Conservation (phyloP, 2,888 invertebrate species). For the Drosophila ezoana region DNA sequence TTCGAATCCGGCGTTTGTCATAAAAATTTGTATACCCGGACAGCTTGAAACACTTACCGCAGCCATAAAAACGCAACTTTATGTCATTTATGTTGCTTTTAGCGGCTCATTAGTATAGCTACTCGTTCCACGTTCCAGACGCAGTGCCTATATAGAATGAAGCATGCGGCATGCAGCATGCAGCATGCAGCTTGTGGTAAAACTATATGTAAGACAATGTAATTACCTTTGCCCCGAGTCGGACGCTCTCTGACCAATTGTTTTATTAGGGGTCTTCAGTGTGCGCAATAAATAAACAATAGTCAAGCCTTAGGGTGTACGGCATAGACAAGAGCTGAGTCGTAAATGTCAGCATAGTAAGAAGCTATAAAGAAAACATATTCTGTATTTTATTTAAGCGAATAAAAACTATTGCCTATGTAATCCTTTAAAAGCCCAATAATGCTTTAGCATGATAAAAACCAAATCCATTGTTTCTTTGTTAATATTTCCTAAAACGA, state of each 20-base stretch:
- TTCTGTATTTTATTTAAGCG: not conserved
- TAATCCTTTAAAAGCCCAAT: constrained; percentile 3
- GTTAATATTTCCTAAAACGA: not conserved
- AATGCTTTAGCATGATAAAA: not conserved
- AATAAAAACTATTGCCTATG: not conserved
- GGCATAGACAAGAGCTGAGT: constrained; percentile 3
- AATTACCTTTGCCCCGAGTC: constrained; percentile 46
- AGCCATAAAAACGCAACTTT: constrained; percentile 74
- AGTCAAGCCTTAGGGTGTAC: not conserved
- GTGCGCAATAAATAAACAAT: constrained; percentile 43
- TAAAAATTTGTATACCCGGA: constrained; percentile 66
- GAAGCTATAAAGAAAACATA: constrained; percentile 10
- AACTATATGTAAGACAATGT: constrained; percentile 4
- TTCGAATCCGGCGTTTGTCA: constrained; percentile 56
- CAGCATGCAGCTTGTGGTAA: constrained; percentile 17
- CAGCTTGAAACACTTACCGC: constrained; percentile 59
- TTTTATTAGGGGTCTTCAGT: constrained; percentile 65
- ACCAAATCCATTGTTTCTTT: not conserved
- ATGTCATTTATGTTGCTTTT: constrained; percentile 79
- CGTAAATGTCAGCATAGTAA: constrained; percentile 26
- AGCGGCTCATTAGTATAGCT: constrained; percentile 77
- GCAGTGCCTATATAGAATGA: not conserved
- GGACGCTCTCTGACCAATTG: constrained; percentile 47
- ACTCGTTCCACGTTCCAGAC: constrained; percentile 22
- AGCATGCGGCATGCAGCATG: constrained; percentile 19